Evolutionary conservation across 2,888 invertebrate species (phyloP).

Genomic region (Dolomedes plantarius): DNA sequence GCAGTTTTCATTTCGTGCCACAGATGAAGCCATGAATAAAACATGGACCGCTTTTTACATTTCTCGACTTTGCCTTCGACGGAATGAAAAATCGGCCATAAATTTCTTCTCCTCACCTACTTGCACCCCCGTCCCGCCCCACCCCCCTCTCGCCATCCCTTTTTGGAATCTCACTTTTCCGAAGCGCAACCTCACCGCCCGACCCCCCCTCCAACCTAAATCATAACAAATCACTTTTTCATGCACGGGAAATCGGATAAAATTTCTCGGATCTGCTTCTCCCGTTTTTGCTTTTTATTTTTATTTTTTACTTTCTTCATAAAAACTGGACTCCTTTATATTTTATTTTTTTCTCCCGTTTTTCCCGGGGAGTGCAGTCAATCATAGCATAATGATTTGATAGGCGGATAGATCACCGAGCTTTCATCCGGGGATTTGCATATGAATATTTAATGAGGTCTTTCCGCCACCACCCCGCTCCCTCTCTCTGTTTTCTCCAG

Average conservation of each 20-base stretch:
- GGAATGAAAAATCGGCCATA: conserved; percentile 63
- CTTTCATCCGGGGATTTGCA: conserved; percentile 67
- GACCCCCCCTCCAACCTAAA: conserved; percentile 18
- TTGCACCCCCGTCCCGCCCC: background rate
- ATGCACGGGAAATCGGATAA: conserved; percentile 55
- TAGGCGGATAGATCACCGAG: conserved; percentile 54
- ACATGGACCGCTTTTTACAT: conserved; percentile 60
- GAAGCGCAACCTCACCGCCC: background rate
- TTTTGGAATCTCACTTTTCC: conserved; percentile 13
- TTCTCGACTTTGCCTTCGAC: conserved; percentile 43
- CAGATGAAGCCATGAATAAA: conserved; percentile 61
- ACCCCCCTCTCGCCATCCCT: background rate
- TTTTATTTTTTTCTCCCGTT: background rate
- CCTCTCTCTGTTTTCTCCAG: background rate
- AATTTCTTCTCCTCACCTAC: conserved; percentile 36
- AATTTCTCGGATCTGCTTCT: conserved; percentile 28
- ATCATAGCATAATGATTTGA: conserved; percentile 60
- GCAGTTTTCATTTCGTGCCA: conserved; percentile 60
- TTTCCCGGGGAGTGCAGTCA: conserved; percentile 23
- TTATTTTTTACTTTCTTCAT: background rate
- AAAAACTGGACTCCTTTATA: conserved; percentile 16
- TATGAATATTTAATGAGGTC: conserved; percentile 67
- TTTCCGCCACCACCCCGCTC: background rate
- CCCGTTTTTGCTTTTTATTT: background rate
- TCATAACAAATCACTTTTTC: conserved; percentile 71